Evolutionary conservation across 2,113 vertebrate genomes (phyloP).

Genomic region (Dunckerocampus dactyliophorus): DNA sequence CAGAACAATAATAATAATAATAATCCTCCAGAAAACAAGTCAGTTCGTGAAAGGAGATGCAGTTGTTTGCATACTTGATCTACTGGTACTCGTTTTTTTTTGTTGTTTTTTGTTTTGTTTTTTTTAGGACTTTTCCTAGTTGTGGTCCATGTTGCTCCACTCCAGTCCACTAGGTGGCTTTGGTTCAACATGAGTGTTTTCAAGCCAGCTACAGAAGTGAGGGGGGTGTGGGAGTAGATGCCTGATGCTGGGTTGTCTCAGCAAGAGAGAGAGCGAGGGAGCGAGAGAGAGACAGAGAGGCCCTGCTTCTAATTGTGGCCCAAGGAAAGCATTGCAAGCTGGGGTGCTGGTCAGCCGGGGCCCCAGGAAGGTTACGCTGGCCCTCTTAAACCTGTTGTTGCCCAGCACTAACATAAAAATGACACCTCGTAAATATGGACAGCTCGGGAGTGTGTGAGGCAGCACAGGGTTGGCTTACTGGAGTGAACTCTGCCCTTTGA

Average conservation of each 20-base stretch:
- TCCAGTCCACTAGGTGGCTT: too few species aligned
- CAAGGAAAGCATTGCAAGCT: conserved; percentile 53
- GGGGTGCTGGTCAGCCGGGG: conserved; percentile 58
- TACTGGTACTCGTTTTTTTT: too few species aligned
- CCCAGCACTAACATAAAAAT: conserved; percentile 74
- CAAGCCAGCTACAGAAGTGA: conserved; percentile 5
- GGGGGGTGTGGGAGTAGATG: conserved; percentile 14
- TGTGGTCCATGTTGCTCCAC: too few species aligned
- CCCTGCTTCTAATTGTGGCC: conserved; percentile 68
- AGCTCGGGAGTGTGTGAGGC: conserved; percentile 51
- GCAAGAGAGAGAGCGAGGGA: neutral
- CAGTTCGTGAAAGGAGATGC: too few species aligned
- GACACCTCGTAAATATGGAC: conserved; percentile 76
- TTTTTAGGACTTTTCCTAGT: too few species aligned
- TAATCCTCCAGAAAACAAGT: too few species aligned
- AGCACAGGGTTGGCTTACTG: conserved; percentile 61
- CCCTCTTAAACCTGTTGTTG: conserved; percentile 77
- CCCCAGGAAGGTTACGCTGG: conserved; percentile 66
- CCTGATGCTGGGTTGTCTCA: conserved; percentile 59
- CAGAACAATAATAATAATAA: too few species aligned
- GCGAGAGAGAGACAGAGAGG: conserved; percentile 2
- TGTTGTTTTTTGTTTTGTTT: too few species aligned
- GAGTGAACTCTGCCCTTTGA: conserved; percentile 66
- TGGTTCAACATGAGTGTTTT: conserved; percentile 9
- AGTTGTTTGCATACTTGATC: too few species aligned